Percentiles rank a stretch among this genome's conserved stretches.
Conservation (phyloP, 2,113 vertebrate genomes). For the Chlamydotis undulata region DNA sequence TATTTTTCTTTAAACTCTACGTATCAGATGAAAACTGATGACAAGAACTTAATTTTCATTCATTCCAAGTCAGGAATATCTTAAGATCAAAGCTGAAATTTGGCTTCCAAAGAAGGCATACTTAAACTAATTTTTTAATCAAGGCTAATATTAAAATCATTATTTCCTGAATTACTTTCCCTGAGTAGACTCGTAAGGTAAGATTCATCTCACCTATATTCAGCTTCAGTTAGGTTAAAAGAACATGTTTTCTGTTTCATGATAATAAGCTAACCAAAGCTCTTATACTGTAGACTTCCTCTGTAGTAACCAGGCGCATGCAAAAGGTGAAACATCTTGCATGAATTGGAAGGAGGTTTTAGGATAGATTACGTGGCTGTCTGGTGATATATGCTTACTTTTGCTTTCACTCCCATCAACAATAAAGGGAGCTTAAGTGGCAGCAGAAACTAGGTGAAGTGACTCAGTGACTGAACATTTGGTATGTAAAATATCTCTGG, state of each 20-base stretch:
- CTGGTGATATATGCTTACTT: neutral
- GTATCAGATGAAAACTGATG: constrained; percentile 12
- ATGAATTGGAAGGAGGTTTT: neutral
- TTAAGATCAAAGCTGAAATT: constrained; percentile 38
- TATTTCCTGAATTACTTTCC: neutral
- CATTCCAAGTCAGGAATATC: neutral
- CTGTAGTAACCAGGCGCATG: neutral
- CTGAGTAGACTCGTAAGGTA: neutral
- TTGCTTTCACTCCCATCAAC: neutral
- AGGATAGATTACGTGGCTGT: neutral
- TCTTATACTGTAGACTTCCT: neutral
- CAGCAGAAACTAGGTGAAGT: constrained; percentile 8
- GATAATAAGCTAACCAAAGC: neutral
- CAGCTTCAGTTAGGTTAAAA: neutral
- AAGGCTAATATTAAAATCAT: neutral
- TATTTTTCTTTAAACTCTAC: neutral
- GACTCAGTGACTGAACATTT: constrained; percentile 11
- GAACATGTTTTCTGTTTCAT: neutral
- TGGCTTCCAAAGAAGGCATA: constrained; percentile 18
- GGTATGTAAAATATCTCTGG: neutral
- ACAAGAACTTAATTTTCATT: constrained; percentile 36
- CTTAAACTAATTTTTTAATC: constrained; percentile 11
- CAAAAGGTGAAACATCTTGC: neutral
- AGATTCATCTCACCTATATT: neutral
- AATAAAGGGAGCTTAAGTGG: neutral